These are phyloP conservation scores for Lasioglossum pauxillum DNA, from an alignment of 2,888 invertebrate species.

Conservation along the genomic window DNA sequence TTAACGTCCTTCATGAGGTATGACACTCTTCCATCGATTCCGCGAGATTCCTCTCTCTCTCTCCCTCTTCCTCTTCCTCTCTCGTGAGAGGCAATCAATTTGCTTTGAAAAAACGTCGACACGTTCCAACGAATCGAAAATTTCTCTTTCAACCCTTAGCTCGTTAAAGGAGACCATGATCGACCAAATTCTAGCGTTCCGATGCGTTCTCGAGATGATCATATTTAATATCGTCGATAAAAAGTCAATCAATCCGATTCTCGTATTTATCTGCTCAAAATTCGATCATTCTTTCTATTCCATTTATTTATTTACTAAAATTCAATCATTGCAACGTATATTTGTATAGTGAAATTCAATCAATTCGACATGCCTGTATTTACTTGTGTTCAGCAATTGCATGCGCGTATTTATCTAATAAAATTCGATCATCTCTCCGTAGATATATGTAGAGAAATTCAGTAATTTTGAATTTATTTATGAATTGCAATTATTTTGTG, in stretches of 20 bases:
- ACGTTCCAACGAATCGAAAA: conserved; percentile 1
- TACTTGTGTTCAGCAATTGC: not conserved
- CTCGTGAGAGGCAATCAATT: not conserved
- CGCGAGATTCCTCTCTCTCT: not conserved
- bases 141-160: not conserved
- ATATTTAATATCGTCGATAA: not conserved
- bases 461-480: not conserved
- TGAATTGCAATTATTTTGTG: not conserved
- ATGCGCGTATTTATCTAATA: not conserved
- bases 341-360: not conserved
- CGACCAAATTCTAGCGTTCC: not conserved
- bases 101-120: conserved; percentile 8
- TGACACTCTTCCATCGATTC: not conserved
- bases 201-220: not conserved
- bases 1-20: not conserved
- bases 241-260: not conserved
- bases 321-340: not conserved
- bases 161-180: not conserved
- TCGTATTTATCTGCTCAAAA: not conserved
- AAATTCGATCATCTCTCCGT: not conserved
- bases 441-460: not conserved
- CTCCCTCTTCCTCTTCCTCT: not conserved
- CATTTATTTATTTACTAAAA: not conserved
- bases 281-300: not conserved
- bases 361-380: not conserved